Evolutionary conservation across 1,140 invertebrate species (phyloP).

Genomic region (Thaumatotibia leucotreta): DNA sequence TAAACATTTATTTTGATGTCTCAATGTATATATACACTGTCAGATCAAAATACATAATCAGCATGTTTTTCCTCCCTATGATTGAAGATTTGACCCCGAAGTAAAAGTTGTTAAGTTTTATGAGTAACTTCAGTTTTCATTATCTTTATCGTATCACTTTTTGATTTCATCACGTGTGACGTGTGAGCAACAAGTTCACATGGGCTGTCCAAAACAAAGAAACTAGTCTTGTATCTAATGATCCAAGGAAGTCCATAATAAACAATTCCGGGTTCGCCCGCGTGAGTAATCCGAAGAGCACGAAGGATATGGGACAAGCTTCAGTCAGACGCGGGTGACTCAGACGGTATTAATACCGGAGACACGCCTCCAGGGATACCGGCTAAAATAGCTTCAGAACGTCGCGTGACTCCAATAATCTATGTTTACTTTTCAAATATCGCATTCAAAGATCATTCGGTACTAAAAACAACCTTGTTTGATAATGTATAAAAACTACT

Average conservation of each 20-base stretch:
- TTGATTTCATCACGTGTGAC: no score
- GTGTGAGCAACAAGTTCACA: not conserved
- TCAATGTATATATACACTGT: no score
- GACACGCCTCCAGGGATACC: slow-evolving; percentile 68
- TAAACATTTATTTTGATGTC: no score
- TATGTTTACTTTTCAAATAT: not conserved
- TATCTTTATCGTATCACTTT: no score
- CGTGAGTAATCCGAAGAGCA: slow-evolving; percentile 62
- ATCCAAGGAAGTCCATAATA: slow-evolving; percentile 23
- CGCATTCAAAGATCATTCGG: not conserved
- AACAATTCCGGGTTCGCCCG: slow-evolving; percentile 60
- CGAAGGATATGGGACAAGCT: slow-evolving; percentile 71
- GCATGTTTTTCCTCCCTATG: no score
- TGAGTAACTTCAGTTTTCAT: no score
- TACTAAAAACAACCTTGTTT: not conserved
- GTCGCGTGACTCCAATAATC: slow-evolving; percentile 50
- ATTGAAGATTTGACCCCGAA: no score
- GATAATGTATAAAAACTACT: not conserved
- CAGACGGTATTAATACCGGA: slow-evolving; percentile 67
- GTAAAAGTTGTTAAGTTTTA: no score
- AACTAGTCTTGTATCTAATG: not conserved
- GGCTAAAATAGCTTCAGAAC: slow-evolving; percentile 64
- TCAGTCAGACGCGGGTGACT: slow-evolving; percentile 61
- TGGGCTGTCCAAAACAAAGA: slow-evolving; percentile 4
- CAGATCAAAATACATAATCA: no score